Evolutionary conservation across 2,797 vertebrate genomes (phyloP), one percentile per base, ranked within the genome.

Genomic region (Fundulus diaphanus): DNA sequence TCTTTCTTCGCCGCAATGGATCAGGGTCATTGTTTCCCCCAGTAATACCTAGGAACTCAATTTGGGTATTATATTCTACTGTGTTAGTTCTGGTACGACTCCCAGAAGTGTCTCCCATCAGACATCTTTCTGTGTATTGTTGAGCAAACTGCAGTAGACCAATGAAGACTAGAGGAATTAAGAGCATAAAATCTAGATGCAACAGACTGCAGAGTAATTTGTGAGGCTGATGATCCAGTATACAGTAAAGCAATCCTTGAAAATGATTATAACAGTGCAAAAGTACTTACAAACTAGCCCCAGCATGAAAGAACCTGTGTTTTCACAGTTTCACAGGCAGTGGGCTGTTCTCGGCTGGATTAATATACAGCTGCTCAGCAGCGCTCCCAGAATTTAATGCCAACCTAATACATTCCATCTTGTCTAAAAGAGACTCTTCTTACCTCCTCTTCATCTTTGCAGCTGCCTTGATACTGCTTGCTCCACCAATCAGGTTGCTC

Each of bases 401-500:
- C 69, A 56, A 63, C 72, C 59, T 90, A 85, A 83, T 77, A 83
- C 72, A 90, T 88, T 91, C 78, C 33, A 54, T 73, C 56, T 70
- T 70, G 35, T 90, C 76, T 69, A 31, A 80, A 82, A 80, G 70
- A 88, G 82, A 83, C 75, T 71, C 77, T 77, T 72, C 75, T 77
- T 84, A 72, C 73, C 82, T 86, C 69, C 70, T 85, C 81, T 88
- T 80, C 85, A 85, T 87, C 86, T 90, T 72, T 74, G 72, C 48
- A 15, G 76, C 74, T 80, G 82, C 88, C 66, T 83, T 56, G 68
- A 79, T 84, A 83, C 85, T 75, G 63, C 78, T 75, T 76, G 88
- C 83, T 82, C 82, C 85, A 84, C 86, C 89, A 91, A 89, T 90
- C 88, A 89, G 76, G 84, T 75, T 31, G 18, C 73, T 76, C 33